Base-by-base conservation (phyloP, 1,140 invertebrate genomes). In the Bombus pascuorum region DNA sequence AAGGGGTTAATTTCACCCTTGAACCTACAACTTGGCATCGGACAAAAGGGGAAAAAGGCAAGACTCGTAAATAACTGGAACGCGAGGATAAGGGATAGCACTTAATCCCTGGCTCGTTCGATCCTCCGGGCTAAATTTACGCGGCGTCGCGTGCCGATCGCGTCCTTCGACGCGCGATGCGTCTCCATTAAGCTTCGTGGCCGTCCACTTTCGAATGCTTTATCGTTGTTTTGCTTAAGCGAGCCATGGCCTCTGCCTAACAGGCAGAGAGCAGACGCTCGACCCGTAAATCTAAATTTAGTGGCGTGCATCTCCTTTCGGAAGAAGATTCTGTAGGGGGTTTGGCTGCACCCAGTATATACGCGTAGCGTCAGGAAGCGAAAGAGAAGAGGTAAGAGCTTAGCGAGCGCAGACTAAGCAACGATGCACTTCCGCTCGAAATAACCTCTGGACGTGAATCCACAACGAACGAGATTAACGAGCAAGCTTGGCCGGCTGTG, bases 391-490 rank as follows among this genome's bases (percentile, higher is more conserved):
- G 65, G 18, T 42, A 18, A n/a, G 42, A 22, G 66, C 47, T 65
- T 65, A 37, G 28, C 62, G 39, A 12, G 37, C 53, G 34, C 65
- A 42, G 74, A 57, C 65, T 79, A 53, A 65, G 75, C 34, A 47
- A 18, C 77, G 59, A 73, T 81, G 83, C 77, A 85, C 68, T 85
- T 81, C 76, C 83, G 83, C 77, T 66, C 77, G 83, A 85, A 85
- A 85, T 85, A 85, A 85, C 77, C 71, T 37, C 83, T 44, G 70
- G 68, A 80, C 77, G 83, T 81, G 83, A 37, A 81, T 85, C 57
- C 75, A 71, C 82, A 70, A 71, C 82, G 82, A 84, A 62, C 76
- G 66, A 79, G 82, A 84, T 84, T 84, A 85, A 85, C 78, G 77
- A 65, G 37, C 39, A n/a, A 62, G 66, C 66, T 65, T 72, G 57